Percentiles rank a stretch among this genome's conserved stretches.
phyloP scores from a whole-genome alignment of 1,140 invertebrate species.

The Halictus rubicundus region DNA sequence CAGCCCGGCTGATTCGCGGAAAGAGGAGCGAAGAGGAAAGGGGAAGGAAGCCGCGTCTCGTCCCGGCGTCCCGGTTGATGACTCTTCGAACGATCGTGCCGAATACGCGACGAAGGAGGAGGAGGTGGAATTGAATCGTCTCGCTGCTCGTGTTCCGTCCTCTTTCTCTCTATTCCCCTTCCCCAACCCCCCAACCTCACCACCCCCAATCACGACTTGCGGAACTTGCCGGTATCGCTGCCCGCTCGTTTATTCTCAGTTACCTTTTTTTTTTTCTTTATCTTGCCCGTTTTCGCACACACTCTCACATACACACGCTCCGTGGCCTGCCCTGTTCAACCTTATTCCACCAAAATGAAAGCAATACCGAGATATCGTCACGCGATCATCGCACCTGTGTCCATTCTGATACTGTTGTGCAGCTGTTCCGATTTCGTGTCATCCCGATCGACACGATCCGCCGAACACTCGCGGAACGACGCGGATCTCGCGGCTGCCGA shows the following conservation, averaged over 20 bases:
- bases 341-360: slow-evolving; percentile 60
- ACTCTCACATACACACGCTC: no score
- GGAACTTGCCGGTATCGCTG: slow-evolving; percentile 13
- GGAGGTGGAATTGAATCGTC: slow-evolving; percentile 32
- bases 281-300: no score
- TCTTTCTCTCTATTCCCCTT: not conserved
- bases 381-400: slow-evolving; percentile 41
- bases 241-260: slow-evolving; percentile 10
- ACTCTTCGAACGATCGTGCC: slow-evolving; percentile 51
- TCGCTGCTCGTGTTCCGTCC: slow-evolving; percentile 16
- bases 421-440: slow-evolving; percentile 44
- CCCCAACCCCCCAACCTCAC: no score
- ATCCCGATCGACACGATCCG: slow-evolving; percentile 58
- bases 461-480: slow-evolving; percentile 38
- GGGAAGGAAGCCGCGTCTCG: slow-evolving; percentile 37
- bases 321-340: slow-evolving; percentile 1
- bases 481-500: slow-evolving; percentile 32
- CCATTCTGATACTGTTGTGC: slow-evolving; percentile 39
- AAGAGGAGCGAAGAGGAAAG: slow-evolving; percentile 23
- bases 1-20: slow-evolving; percentile 49
- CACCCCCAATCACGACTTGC: slow-evolving; percentile 16
- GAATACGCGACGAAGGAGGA: slow-evolving; percentile 34
- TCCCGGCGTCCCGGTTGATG: slow-evolving; percentile 50
- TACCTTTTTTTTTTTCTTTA: slow-evolving; percentile 5
- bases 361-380: slow-evolving; percentile 42